Evolutionary conservation across 2,888 invertebrate genomes (phyloP), one percentile per base, ranked within the genome.

Genomic region (Heliconius hortense): DNA sequence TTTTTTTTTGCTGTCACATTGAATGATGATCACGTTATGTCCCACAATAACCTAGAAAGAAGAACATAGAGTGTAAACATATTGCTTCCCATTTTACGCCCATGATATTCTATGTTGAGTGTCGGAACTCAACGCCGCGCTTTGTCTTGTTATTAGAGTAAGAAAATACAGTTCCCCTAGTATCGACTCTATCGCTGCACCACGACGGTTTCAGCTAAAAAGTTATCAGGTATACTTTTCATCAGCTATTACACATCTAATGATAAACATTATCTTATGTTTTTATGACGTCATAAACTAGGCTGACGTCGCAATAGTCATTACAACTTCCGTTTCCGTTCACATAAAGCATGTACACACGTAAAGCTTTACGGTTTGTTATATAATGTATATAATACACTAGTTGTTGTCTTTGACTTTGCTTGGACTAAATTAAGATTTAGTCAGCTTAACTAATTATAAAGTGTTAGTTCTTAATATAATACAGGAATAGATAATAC

Each of bases 381-480:
- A n/a, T n/a, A n/a, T n/a, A n/a, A n/a, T n/a, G n/a, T n/a, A n/a
- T n/a, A n/a, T n/a, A n/a, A n/a, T 39, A 8, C 7, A 24, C 69
- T 73, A 26, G 53, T 79, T 82, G 82, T 3, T 69, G 21, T 53
- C 0, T n/a, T 21, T 21, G 53, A 53, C 53, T 53, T 21, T 53
- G 64, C 39, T 39, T 66, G n/a, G 39, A 0, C 39, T 39, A 39
- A 4, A 66, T 39, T 7, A 39, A 39, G 35, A 35, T 35, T 35
- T 48, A 48, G 18, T 48, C 5, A 18, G 5, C 18, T 43, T 15
- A 18, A 18, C 1, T 15, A 43, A 15, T 43, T 43, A 43, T 3
- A 15, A 15, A 43, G 15, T 35, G n/a, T n/a, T n/a, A n/a, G n/a
- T n/a, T n/a, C n/a, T n/a, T n/a, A n/a, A n/a, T n/a, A n/a, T n/a